Evolutionary conservation across 2,888 invertebrate species (phyloP).

Genomic region (Acrobasis suavella): DNA sequence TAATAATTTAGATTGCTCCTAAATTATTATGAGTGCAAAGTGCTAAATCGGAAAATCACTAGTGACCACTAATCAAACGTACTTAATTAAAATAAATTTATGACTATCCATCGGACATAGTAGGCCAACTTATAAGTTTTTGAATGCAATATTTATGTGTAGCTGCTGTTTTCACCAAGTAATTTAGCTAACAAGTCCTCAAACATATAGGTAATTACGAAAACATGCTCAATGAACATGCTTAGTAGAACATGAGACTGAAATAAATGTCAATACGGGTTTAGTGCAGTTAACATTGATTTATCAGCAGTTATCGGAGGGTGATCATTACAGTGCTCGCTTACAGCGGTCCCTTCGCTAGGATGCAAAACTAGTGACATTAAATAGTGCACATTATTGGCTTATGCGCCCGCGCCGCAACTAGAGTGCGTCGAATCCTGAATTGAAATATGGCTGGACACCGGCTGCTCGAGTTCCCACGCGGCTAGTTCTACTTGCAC

Average conservation of each 20-base stretch:
- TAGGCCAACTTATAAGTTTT: too few species aligned
- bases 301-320: neutral
- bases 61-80: neutral
- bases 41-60: neutral
- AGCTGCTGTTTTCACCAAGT: conserved; percentile 21
- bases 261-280: conserved; percentile 49
- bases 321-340: neutral
- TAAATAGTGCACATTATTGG: conserved; percentile 52
- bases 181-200: conserved; percentile 30
- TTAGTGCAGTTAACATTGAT: conserved; percentile 25
- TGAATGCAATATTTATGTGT: neutral
- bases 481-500: conserved; percentile 39
- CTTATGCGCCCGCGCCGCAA: conserved; percentile 51
- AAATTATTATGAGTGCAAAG: too few species aligned
- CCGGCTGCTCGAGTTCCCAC: conserved; percentile 66
- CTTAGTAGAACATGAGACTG: conserved; percentile 35
- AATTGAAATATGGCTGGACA: conserved; percentile 65
- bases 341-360: too few species aligned
- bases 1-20: neutral
- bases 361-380: conserved; percentile 45
- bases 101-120: neutral
- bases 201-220: neutral
- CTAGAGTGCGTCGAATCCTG: conserved; percentile 64
- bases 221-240: conserved; percentile 35
- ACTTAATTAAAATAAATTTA: too few species aligned